Base-by-base conservation (phyloP, 2,888 invertebrate genomes). In the Balanococcus diminutus region DNA sequence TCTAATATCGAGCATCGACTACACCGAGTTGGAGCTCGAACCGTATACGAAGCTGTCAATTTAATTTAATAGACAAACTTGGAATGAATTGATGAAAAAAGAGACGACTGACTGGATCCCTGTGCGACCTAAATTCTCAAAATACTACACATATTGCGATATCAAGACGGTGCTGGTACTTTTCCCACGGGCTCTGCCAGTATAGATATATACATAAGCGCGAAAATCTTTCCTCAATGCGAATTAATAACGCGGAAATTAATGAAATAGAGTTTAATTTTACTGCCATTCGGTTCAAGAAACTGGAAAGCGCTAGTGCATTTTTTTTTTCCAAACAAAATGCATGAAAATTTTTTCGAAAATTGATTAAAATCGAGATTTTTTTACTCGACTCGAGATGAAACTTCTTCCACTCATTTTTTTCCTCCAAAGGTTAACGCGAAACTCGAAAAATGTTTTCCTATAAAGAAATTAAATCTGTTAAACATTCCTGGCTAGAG, bases 91-190 rank as follows among this genome's bases (percentile, higher is more conserved):
- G 75, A 75, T 75, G 32, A 28, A 75, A 25, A 75, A 75, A 75
- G 32, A 67, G n/a, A 14, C 32, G 32, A 32, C 9, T n/a, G 6
- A 32, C 9, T n/a, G 6, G 75, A 32, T 75, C 75, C 75, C 75
- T 36, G n/a, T n/a, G 75, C 75, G 75, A 75, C 75, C 75, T 75
- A 75, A 75, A 75, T 75, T 75, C 32, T 32, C 75, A 0, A 67
- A 67, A 67, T 67, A 25, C n/a, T n/a, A n/a, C n/a, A n/a, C 61
- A 67, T 51, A 51, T 36, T 46, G 14, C 61, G 25, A 67, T 67
- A 67, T 67, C 11, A 28, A 67, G 28, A 67, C 61, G 25, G 11
- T 56, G 11, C n/a, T n/a, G 19, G 8, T 22, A 67, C 25, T 28
- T 0, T 67, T 67, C 25, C 28, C 61, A 28, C 61, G 61, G 61